Evolutionary conservation across 2,113 vertebrate genomes (phyloP).

Genomic region (Carollia perspicillata): DNA sequence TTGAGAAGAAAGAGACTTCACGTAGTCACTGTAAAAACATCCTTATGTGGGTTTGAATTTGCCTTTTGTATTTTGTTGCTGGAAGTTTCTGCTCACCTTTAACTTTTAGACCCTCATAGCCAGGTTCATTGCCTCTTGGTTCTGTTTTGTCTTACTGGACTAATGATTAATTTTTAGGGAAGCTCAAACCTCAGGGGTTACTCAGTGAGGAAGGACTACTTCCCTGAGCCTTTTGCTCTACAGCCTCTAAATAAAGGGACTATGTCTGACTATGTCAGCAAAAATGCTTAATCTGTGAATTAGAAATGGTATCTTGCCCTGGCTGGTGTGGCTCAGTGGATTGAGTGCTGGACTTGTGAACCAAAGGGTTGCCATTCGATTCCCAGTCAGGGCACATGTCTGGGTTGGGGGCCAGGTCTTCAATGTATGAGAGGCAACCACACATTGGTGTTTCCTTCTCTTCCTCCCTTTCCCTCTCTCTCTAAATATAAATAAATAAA

Average conservation of each 20-base stretch:
- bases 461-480: too few species aligned
- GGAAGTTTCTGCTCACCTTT: background rate
- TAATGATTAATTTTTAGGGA: background rate
- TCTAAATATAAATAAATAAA: too few species aligned
- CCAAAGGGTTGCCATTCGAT: too few species aligned
- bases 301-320: background rate
- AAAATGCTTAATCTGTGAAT: background rate
- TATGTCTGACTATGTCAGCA: background rate
- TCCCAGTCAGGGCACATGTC: too few species aligned
- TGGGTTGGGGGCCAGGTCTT: too few species aligned
- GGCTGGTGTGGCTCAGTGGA: too few species aligned
- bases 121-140: background rate
- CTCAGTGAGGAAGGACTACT: background rate
- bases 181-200: background rate
- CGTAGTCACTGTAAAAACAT: background rate
- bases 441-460: too few species aligned
- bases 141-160: background rate
- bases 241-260: background rate
- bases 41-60: background rate
- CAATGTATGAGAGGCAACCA: too few species aligned
- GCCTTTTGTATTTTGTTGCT: constrained; percentile 28
- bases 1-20: background rate
- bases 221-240: background rate
- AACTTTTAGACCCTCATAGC: background rate
- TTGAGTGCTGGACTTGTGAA: too few species aligned